Base-by-base conservation (phyloP, 2,888 invertebrate genomes). In the Nomada flava region DNA sequence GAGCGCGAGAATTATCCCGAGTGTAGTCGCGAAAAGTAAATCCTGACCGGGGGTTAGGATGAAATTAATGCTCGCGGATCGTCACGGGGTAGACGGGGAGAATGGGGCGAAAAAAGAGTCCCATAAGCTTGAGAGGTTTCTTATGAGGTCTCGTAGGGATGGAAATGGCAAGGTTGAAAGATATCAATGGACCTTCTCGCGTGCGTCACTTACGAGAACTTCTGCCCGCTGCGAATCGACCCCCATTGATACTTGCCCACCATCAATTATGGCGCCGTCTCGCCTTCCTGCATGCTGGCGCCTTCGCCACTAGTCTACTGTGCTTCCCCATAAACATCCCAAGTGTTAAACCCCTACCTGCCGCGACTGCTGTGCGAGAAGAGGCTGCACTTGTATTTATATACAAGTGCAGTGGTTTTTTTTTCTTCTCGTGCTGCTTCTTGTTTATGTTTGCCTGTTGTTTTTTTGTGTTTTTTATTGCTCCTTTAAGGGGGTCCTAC, bases 241-340 rank as follows among this genome's bases (percentile, higher is more conserved):
- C 88, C 71, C 86, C 90, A 90, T 90, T 90, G 91, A 90, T 89
- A 89, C 88, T 83, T 78, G 78, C 82, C 82, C 86, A 85, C 87
- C 87, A 90, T 91, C 90, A 88, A 91, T 91, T 91, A 90, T 82
- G 86, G 83, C 86, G 86, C 86, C 83, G 87, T 87, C 85, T 88
- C 83, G 84, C 79, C 86, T 80, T 57, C 75, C 52, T 75, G 78
- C 78, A 68, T 79, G 64, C 85, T 86, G 86, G 83, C 86, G 88
- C 86, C 86, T 84, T 73, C 72, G 76, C 80, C 82, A 80, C 78
- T 77, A 81, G 79, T 81, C 84, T 79, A 78, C 79, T 88, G 83
- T 73, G 82, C 80, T 83, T 80, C 65, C 76, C 82, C 82, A 83
- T 80, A 81, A 83, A 83, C 52, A 71, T 60, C 23, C 23, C 18